Evolutionary conservation across 92 coral and sea anemone species (phyloP), one percentile per base, ranked within the genome.

Genomic region (Pocillopora grandis): DNA sequence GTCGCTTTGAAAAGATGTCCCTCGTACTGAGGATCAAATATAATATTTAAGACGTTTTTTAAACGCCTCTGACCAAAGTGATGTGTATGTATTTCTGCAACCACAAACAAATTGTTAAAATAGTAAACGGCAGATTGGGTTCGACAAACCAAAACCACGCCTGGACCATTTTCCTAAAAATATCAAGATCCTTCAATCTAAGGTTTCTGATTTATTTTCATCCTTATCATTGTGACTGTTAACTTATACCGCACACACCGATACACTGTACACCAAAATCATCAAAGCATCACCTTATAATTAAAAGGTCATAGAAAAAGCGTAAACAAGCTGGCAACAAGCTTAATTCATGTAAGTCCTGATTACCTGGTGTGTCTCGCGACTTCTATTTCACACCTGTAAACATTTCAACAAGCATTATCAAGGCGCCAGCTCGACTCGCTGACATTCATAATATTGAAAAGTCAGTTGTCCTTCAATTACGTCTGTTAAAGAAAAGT

Each of bases 341-440:
- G 83, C 55, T 67, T 2, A 21, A 63, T 16, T 21, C 57, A 42
- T 42, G 52, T 42, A 58, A 55, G 19, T 63, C 49, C 27, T 77
- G 67, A 62, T 64, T 33, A 37, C 35, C 37, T 19, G 71, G 42
- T 37, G 20, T 48, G 72, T 27, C 72, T 33, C 72, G 72, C 16
- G 59, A 33, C 31, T 52, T 16, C 66, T 19, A 62, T 62, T 78
- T 66, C 65, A 49, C 83, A 56, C 75, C 55, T 55, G 27, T 19
- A 19, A 36, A 35, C 42, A 20, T 77, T 77, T 37, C 57, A 80
- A 18, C 33, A 16, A 56, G 18, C 66, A 68, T 68, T 80, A 57
- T 15, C 56, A 23, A 23, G 85, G 71, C 85, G 78, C 77, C 85
- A 20, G 35, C 78, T 81, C 69, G 85, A 70, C 85, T 58, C 59